Evolutionary conservation across 2,888 invertebrate genomes (phyloP).

Genomic region (Orchestes rusci): DNA sequence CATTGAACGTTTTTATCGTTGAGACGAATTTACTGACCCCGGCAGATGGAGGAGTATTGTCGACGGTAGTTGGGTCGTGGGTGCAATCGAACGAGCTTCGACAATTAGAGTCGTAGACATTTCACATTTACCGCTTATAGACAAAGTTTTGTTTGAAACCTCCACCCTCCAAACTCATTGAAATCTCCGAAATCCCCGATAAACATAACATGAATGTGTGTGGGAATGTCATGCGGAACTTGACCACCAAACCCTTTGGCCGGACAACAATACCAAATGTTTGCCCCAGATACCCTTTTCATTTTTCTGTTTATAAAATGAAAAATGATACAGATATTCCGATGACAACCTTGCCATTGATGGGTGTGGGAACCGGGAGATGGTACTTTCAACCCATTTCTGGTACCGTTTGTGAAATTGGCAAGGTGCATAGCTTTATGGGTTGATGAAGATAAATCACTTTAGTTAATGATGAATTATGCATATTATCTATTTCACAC

Average conservation of each 20-base stretch:
- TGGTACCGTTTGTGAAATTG: neutral
- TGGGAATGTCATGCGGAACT: conserved; percentile 28
- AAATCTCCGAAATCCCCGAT: too few species aligned
- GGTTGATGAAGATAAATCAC: too few species aligned
- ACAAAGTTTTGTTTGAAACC: too few species aligned
- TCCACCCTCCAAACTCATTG: too few species aligned
- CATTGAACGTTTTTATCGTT: conserved; percentile 29
- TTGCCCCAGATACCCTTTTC: conserved; percentile 33
- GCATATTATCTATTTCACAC: too few species aligned
- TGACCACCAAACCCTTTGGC: conserved; percentile 32
- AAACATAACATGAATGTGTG: too few species aligned
- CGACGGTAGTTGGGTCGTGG: conserved; percentile 15
- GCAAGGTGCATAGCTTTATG: too few species aligned
- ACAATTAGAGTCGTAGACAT: too few species aligned
- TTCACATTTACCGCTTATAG: too few species aligned
- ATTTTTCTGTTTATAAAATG: conserved; percentile 23
- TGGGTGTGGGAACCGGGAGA: conserved; percentile 17
- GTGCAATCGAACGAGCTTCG: too few species aligned
- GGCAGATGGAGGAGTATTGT: conserved; percentile 22
- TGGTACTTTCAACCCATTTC: neutral
- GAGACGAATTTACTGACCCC: conserved; percentile 24
- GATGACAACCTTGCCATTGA: conserved; percentile 17
- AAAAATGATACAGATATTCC: conserved; percentile 25
- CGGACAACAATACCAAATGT: conserved; percentile 29
- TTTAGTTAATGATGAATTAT: too few species aligned